Evolutionary conservation across 1,140 invertebrate genomes (phyloP).

Genomic region (Centruroides sculpturatus): DNA sequence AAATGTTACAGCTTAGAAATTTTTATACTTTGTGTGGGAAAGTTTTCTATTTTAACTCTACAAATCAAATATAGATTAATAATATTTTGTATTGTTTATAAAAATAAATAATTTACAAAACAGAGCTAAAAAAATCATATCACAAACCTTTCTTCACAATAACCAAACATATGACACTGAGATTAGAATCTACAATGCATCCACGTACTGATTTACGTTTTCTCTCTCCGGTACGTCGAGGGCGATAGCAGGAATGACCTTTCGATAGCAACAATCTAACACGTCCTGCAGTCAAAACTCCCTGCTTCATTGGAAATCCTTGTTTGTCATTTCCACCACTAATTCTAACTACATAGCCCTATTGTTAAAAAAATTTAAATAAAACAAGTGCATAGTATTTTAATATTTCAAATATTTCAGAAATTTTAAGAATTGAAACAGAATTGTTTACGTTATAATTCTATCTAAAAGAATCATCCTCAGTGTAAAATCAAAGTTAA

Average conservation of each 20-base stretch:
- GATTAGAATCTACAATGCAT: slow-evolving; percentile 94
- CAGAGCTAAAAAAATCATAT: not conserved
- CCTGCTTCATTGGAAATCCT: slow-evolving; percentile 99
- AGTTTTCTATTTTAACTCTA: no score
- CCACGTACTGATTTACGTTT: slow-evolving; percentile 97
- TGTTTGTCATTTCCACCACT: slow-evolving; percentile 99
- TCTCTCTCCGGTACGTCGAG: slow-evolving; percentile 86
- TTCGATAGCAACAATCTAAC: slow-evolving; percentile 89
- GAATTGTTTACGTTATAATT: no score
- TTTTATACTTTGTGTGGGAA: no score
- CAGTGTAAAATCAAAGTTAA: no score
- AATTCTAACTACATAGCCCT: slow-evolving; percentile 89
- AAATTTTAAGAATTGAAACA: no score
- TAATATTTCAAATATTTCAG: no score
- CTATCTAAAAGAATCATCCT: no score
- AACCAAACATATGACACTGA: slow-evolving; percentile 84
- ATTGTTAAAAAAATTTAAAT: not conserved
- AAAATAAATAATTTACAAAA: no score
- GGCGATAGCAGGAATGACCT: slow-evolving; percentile 95
- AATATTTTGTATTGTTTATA: no score
- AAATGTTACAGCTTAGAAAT: no score
- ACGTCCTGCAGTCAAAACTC: slow-evolving; percentile 90
- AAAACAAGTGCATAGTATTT: no score
- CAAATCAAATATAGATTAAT: no score
- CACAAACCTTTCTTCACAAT: slow-evolving; percentile 80